Evolutionary conservation across 2,888 invertebrate genomes (phyloP), one percentile per base, ranked within the genome.

Genomic region (Scaptomyza polygonia): DNA sequence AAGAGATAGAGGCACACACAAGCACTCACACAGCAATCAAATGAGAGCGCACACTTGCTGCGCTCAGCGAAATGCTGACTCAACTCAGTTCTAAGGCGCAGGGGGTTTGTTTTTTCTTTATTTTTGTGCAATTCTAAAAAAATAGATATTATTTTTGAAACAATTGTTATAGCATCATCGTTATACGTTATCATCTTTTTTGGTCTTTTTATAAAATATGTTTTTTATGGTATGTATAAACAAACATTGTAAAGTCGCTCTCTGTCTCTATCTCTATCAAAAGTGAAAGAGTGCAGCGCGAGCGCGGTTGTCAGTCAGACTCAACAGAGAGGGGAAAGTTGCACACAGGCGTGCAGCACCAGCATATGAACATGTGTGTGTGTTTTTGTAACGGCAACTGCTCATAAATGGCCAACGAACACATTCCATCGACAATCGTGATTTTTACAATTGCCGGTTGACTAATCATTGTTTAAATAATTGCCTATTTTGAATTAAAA

Each of bases 381-480:
- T 39, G 57, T 70, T 43, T 58, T 54, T 63, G 57, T 70, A 76
- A 76, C 62, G 78, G 74, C 75, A 73, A 75, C 67, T 70, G 82
- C 61, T 63, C 72, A 79, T 67, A 85, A 52, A 81, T 74, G 72
- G 85, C 18, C 43, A 67, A 66, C 63, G 74, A 57, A 51, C 69
- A 59, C 73, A 73, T 77, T 74, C 62, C 59, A 57, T 45, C 5
- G 43, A 21, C 67, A 72, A 71, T 71, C 63, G 64, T 72, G 69
- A 64, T 82, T 69, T 76, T 67, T 76, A 58, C 53, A 69, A 49
- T 76, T 76, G 55, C 67, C 73, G 77, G 61, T 83, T 86, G 86
- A 80, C 83, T 86, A 83, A 79, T 79, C 75, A 65, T 66, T 65
- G 70, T 79, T 79, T 67, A 70, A 80, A 86, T 65, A 86, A 83